These are phyloP conservation scores for Callaeas wilsoni DNA, from an alignment of 2,113 vertebrate genomes.

Conservation along the genomic window DNA sequence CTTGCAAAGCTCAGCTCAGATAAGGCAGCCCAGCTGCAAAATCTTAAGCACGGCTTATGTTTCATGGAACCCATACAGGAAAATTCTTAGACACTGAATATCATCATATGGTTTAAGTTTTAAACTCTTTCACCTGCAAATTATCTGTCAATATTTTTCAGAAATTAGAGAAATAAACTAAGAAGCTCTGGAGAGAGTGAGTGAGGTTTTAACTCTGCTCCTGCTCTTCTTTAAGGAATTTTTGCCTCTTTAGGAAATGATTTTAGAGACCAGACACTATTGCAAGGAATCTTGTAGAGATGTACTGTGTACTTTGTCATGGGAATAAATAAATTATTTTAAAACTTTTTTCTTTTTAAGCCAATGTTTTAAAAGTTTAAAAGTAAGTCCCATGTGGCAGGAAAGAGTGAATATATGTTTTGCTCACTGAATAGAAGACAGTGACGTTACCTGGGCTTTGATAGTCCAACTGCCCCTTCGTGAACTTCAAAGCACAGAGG, in stretches of 20 bases:
- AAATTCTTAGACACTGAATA: not conserved
- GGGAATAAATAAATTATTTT: not conserved
- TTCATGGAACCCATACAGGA: not conserved
- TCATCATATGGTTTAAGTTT: not conserved
- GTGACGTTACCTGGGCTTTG: not conserved
- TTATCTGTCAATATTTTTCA: not conserved
- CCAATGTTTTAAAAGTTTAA: not conserved
- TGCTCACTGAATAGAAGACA: not conserved
- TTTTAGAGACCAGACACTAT: not conserved
- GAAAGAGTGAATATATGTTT: not conserved
- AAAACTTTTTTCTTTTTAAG: not conserved
- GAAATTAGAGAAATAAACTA: not conserved
- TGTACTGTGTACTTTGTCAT: accelerated
- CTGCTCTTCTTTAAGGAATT: not conserved
- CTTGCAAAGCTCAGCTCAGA: not conserved
- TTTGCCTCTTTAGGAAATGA: not conserved
- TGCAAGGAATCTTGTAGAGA: too few relatives aligned
- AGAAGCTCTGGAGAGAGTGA: not conserved
- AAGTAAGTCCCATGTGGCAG: not conserved
- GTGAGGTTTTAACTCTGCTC: not conserved
- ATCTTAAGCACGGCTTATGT: not conserved
- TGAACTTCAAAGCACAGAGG: not conserved
- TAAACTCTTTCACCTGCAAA: not conserved
- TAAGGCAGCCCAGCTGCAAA: not conserved
- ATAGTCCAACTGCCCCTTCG: not conserved